Evolutionary conservation across 2,113 vertebrate species (phyloP).

Genomic region (Rhineura floridana): DNA sequence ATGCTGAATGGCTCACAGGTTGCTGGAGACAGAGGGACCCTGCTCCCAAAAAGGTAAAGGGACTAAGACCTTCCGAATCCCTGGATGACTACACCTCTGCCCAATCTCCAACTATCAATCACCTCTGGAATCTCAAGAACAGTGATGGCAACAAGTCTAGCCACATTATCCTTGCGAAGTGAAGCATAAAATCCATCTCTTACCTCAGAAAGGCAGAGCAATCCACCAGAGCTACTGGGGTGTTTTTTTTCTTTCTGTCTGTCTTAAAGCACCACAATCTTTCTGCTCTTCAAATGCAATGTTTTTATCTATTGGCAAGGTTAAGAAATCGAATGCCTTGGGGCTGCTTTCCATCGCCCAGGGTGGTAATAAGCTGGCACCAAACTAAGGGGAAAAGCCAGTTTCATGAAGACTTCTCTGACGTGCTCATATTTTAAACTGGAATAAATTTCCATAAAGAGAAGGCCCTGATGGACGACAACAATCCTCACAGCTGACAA

Average conservation of each 20-base stretch:
- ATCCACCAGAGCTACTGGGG: neutral
- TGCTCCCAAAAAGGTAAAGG: too few relatives aligned
- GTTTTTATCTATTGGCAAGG: neutral
- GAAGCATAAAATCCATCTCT: neutral
- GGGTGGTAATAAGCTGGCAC: rapidly evolving
- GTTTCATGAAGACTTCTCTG: neutral
- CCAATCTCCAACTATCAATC: neutral
- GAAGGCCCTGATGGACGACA: neutral
- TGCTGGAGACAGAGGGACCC: too few relatives aligned
- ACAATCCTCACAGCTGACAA: conserved; percentile 21
- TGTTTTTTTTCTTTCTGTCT: too few relatives aligned
- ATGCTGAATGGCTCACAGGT: too few relatives aligned
- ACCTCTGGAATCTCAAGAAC: neutral
- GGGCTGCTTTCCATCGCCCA: conserved; percentile 17
- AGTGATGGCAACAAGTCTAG: too few relatives aligned
- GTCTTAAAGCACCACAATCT: neutral
- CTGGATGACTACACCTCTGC: too few relatives aligned
- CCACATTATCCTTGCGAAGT: too few relatives aligned
- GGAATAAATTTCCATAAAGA: conserved; percentile 12
- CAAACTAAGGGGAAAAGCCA: rapidly evolving
- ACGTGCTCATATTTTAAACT: neutral
- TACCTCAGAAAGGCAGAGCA: neutral
- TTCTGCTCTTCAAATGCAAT: neutral
- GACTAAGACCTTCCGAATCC: too few relatives aligned
- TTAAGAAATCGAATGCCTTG: conserved; percentile 1